Evolutionary conservation across 2,888 invertebrate genomes (phyloP).

Genomic region (Oscheius myriophilus): DNA sequence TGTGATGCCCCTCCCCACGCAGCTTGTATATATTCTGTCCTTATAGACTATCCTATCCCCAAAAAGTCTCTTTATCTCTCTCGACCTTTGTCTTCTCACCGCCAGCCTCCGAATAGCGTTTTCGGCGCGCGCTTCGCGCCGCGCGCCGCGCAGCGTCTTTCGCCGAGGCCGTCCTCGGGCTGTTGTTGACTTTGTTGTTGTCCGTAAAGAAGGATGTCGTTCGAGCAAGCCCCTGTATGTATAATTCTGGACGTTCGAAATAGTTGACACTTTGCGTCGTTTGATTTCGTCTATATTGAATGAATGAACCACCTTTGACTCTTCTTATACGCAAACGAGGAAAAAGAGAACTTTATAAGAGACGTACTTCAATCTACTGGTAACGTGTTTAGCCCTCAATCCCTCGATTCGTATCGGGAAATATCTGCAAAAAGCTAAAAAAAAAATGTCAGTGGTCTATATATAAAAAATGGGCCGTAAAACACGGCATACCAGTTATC

Average conservation of each 20-base stretch:
- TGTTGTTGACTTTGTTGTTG: neutral
- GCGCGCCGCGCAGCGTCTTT: constrained; percentile 19
- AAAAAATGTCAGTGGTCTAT: too few species aligned
- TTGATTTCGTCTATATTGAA: too few species aligned
- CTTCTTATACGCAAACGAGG: too few species aligned
- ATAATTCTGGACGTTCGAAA: constrained; percentile 18
- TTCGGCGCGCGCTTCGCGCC: constrained; percentile 5
- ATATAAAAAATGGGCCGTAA: too few species aligned
- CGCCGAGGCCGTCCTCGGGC: constrained; percentile 24
- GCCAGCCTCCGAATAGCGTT: constrained; percentile 9
- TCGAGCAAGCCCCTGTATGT: constrained; percentile 20
- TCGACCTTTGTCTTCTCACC: constrained; percentile 19
- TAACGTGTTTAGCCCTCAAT: too few species aligned
- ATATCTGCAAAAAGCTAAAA: too few species aligned
- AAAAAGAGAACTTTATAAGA: too few species aligned
- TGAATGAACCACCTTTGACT: too few species aligned
- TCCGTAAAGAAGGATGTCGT: too few species aligned
- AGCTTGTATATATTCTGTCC: constrained; percentile 15
- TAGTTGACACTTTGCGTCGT: constrained; percentile 12
- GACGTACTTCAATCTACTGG: too few species aligned
- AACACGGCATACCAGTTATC: too few species aligned
- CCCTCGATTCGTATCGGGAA: too few species aligned
- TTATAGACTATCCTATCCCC: neutral
- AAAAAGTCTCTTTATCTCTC: constrained; percentile 5
- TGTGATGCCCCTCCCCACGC: constrained; percentile 22